Percentiles rank a stretch among this genome's conserved stretches.
Evolutionary conservation across 1,140 invertebrate species (phyloP).

Genomic region (Nasonia longicornis): DNA sequence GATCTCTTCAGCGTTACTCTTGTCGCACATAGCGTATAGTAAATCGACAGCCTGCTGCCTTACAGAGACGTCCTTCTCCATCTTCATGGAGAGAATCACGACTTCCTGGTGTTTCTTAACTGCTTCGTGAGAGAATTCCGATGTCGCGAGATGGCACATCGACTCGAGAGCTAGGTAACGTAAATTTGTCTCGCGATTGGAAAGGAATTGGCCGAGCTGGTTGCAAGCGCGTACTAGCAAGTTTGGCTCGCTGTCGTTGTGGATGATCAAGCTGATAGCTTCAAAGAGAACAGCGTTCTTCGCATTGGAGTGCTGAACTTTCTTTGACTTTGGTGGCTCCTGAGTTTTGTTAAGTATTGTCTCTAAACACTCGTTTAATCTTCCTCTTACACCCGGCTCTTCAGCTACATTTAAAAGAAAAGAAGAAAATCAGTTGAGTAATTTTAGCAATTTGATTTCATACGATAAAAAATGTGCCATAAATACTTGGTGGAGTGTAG

Average conservation of each 20-base stretch:
- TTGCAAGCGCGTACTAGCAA: conserved; percentile 98
- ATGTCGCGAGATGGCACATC: conserved; percentile 99
- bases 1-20: conserved; percentile 99
- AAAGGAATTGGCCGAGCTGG: conserved; percentile 98
- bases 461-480: background rate
- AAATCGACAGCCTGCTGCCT: conserved; percentile 98
- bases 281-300: conserved; percentile 99
- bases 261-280: conserved; percentile 99
- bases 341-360: conserved; percentile 99
- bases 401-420: conserved; percentile 71
- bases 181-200: conserved; percentile 98
- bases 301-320: conserved; percentile 99
- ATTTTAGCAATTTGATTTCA: background rate
- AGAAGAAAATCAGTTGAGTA: background rate
- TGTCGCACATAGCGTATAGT: conserved; percentile 99
- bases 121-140: conserved; percentile 99
- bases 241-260: conserved; percentile 98
- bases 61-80: conserved; percentile 99
- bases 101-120: conserved; percentile 99
- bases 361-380: conserved; percentile 98
- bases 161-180: conserved; percentile 98
- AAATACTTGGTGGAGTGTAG: conserved; percentile 92
- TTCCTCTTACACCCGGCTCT: conserved; percentile 93
- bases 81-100: conserved; percentile 99
- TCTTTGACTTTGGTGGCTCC: conserved; percentile 99